Base-by-base conservation (phyloP, 1,140 invertebrate species). In the Ooceraea biroi region DNA sequence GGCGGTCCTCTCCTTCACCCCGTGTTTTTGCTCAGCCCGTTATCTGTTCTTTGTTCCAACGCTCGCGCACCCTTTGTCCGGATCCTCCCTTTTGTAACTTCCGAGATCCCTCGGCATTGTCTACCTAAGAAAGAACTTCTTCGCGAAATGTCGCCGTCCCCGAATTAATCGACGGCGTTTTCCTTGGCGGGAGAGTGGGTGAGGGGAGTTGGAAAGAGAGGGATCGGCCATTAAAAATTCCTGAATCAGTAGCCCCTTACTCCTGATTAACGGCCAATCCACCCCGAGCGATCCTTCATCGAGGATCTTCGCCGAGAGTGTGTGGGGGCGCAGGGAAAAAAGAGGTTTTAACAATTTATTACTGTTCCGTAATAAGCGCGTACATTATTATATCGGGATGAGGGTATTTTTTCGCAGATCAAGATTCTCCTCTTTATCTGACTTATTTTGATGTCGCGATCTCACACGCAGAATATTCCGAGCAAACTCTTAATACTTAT, bases 1-100 rank as follows among this genome's bases (percentile, higher is more conserved):
- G 60, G 60, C 60, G 36, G 36, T 83, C 57, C 57, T 83, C 61
- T 63, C 55, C 36, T 36, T 14, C 65, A 50, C 41, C 41, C 69
- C 68, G 46, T 90, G 89, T 91, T 91, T 91, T 91, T 90, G 84
- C 86, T 87, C 50, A 60, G 66, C 78, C 85, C 88, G 91, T 90
- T 91, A 91, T 91, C 90, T 87, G 46, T 82, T 84, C 87, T 90
- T 91, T 91, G 90, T 91, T 90, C 89, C 90, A 87, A 19, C 85
- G 60, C 69, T 89, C 86, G 88, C 89, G 83, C 86, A 86, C 88
- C 88, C 91, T 91, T 91, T 91, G 90, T 91, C 87, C 88, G 68
- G 58, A 48, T 66, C 41, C 82, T 83, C 88, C 86, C 85, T 88
- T 90, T 90, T 84, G 85, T 89, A 88, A 90, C 85, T 84, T 84